Evolutionary conservation across 2,797 vertebrate genomes (phyloP).

Genomic region (Sebastes steindachneri): DNA sequence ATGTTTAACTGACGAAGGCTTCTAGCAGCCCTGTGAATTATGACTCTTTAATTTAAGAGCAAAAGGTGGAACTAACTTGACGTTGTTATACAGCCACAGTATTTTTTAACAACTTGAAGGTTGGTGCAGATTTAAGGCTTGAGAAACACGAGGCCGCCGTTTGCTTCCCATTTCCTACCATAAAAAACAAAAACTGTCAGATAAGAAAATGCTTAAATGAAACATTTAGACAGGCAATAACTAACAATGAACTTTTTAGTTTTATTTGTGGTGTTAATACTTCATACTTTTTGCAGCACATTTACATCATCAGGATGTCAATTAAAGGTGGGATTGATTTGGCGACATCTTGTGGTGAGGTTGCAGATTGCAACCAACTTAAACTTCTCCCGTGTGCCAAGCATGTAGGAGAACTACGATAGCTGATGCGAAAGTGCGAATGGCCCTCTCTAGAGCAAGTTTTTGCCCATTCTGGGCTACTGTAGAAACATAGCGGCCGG

Average conservation of each 20-base stretch:
- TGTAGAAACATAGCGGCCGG: fast-evolving
- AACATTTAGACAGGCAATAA: not conserved
- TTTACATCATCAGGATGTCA: not conserved
- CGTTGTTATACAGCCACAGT: not conserved
- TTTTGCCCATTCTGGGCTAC: not conserved
- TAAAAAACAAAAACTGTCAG: not conserved
- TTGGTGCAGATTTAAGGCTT: not conserved
- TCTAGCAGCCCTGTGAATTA: not conserved
- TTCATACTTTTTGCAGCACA: not conserved
- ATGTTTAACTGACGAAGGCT: not conserved
- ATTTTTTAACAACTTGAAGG: not conserved
- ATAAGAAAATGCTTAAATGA: not conserved
- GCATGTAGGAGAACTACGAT: not conserved
- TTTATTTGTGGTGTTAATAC: not conserved
- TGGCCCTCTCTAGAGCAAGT: not conserved
- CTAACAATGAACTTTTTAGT: not conserved
- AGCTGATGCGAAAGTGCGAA: fast-evolving
- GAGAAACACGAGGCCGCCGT: not conserved
- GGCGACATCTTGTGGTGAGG: too few relatives aligned
- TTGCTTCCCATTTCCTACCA: not conserved
- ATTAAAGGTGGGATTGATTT: not conserved
- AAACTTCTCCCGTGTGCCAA: too few relatives aligned
- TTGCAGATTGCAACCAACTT: too few relatives aligned
- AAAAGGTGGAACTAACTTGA: not conserved
- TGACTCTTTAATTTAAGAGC: not conserved